Conservation (phyloP, 1,140 invertebrate species). For the Zaprionus tsacasi region DNA sequence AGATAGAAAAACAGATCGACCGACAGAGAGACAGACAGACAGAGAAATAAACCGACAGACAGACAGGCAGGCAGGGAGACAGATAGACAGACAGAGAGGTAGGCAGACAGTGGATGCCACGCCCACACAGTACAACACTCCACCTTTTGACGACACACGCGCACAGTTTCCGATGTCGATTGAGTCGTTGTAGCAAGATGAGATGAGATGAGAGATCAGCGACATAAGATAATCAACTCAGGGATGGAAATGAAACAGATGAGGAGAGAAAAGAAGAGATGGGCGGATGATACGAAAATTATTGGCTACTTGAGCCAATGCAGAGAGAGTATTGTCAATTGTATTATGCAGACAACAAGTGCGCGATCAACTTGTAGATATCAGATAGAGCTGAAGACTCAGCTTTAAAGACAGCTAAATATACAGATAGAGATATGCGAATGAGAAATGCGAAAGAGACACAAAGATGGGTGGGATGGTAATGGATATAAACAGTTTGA, state of each 20-base stretch:
- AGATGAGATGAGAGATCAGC: constrained; percentile 5
- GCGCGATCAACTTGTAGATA: constrained; percentile 6
- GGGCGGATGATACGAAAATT: constrained; percentile 11
- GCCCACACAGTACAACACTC: constrained; percentile 3
- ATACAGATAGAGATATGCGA: not conserved
- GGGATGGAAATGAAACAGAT: constrained; percentile 8
- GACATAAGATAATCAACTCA: constrained; percentile 3
- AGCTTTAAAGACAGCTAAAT: not conserved
- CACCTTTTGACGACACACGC: not conserved
- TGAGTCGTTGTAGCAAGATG: constrained; percentile 20
- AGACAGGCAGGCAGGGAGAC: not conserved
- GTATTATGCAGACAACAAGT: constrained; percentile 24
- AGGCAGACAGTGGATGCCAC: constrained; percentile 3
- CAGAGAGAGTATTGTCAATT: constrained; percentile 14
- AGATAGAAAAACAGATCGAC: not conserved
- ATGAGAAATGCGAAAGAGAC: not conserved
- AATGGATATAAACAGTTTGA: not conserved
- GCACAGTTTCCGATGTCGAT: constrained; percentile 11
- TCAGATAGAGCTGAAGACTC: not conserved
- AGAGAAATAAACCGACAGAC: not conserved
- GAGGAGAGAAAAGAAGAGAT: constrained; percentile 1
- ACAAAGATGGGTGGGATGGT: not conserved
- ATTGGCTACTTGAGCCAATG: constrained; percentile 49
- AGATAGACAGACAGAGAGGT: no score
- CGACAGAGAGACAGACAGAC: not conserved